phyloP scores from a whole-genome alignment of 2,113 vertebrate genomes.

The Kobus ellipsiprymnus region DNA sequence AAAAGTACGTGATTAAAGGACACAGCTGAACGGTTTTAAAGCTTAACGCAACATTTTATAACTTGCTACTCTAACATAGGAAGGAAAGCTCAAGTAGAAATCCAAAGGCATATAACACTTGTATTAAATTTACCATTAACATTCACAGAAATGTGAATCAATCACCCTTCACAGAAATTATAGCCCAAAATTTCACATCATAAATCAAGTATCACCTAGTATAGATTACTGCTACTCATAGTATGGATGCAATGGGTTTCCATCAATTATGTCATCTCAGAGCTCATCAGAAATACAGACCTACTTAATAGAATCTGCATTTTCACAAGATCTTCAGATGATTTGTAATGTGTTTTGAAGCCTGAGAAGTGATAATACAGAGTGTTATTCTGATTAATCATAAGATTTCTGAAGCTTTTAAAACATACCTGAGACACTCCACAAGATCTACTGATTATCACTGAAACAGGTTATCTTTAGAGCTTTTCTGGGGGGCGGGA shows the following conservation, averaged over 20 bases:
- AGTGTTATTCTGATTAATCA: background rate
- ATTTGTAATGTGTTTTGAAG: background rate
- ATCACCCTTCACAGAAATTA: background rate
- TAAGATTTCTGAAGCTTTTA: background rate
- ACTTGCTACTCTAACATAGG: background rate
- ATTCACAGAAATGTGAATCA: slow-evolving; percentile 1
- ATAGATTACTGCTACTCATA: background rate
- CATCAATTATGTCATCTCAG: background rate
- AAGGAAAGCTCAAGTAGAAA: slow-evolving; percentile 17
- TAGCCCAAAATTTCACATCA: background rate
- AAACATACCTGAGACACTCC: background rate
- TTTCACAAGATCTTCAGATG: background rate
- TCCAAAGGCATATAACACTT: background rate
- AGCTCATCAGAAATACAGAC: background rate
- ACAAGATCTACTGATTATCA: background rate
- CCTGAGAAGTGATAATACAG: background rate
- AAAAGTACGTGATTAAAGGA: background rate
- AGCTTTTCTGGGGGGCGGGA: background rate
- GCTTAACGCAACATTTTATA: slow-evolving; percentile 21
- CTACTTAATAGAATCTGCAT: background rate
- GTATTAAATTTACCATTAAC: background rate
- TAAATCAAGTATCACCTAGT: background rate
- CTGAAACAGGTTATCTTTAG: background rate
- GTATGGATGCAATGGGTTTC: background rate
- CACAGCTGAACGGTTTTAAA: background rate